phyloP scores from a whole-genome alignment of 2,888 invertebrate species.

The Lycocerus yunnanus region DNA sequence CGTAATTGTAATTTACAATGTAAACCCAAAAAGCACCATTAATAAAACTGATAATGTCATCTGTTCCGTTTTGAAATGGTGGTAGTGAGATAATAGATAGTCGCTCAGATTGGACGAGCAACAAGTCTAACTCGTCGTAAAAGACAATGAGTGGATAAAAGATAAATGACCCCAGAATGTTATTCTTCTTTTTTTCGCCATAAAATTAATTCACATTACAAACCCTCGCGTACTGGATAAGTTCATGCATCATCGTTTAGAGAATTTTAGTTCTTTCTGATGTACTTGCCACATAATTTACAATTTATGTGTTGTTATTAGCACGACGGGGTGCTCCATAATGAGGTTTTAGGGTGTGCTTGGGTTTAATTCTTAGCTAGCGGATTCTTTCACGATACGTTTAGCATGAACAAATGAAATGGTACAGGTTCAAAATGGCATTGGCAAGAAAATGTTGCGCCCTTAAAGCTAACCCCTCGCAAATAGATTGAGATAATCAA shows the following conservation, averaged over 20 bases:
- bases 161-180: constrained; percentile 18
- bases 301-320: neutral
- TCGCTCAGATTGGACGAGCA: constrained; percentile 7
- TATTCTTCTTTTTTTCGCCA: constrained; percentile 17
- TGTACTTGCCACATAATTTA: constrained; percentile 2
- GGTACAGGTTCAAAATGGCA: neutral
- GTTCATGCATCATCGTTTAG: constrained; percentile 15
- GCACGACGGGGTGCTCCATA: neutral
- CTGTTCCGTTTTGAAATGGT: constrained; percentile 11
- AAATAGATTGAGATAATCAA: constrained; percentile 11
- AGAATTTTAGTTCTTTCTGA: neutral
- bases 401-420: neutral
- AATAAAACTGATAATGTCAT: constrained; percentile 18
- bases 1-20: constrained; percentile 14
- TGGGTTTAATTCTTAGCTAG: neutral
- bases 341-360: neutral
- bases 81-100: constrained; percentile 16
- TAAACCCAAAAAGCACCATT: constrained; percentile 11
- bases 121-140: constrained; percentile 17
- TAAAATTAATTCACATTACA: constrained; percentile 27
- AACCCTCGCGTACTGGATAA: constrained; percentile 10
- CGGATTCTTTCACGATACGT: neutral
- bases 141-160: constrained; percentile 24
- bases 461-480: neutral
- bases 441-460: neutral